Evolutionary conservation across 2,888 invertebrate genomes (phyloP), one percentile per base, ranked within the genome.

Genomic region (Eupeodes luniger): DNA sequence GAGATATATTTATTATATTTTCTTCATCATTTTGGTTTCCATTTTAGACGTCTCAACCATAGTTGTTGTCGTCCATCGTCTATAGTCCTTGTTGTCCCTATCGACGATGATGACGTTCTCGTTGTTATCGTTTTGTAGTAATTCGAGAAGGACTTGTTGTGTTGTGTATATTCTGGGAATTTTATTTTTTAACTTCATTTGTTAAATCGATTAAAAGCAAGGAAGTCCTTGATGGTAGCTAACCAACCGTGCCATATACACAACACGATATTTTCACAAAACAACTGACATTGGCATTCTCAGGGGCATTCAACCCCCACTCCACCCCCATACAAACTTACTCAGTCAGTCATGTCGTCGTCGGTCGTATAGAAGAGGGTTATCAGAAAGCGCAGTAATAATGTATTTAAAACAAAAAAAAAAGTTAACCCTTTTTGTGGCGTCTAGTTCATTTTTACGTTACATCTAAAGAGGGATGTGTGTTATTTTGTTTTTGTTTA

Each of bases 171-270:
- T 40, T 40, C 9, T 72, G 36, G 55, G 64, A 72, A 72, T 72
- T 72, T 67, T 76, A 61, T 49, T 77, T 59, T 83, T 72, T 66
- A 66, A 72, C 79, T 83, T 76, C 69, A 66, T 72, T 83, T 83
- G 80, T 80, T 80, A 66, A 87, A 87, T 87, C 87, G 87, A 87
- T 87, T 87, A 77, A 80, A 70, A 40, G n/a, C 40, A 57, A 9
- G 16, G 59, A 72, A 83, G 87, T 87, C 87, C 83, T 87, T 87
- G 83, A 80, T 80, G 83, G 76, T 76, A 80, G 49, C 87, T 83
- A 87, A 76, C 87, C 72, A 83, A 76, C 82, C 79, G 51, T 70
- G 49, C 44, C 19, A 47, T 64, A 78, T 70, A 70, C 57, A 70
- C 12, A 51, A 53, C 51, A 69, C 34, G 69, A 53, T 44, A 64